Conservation (phyloP, 2,888 invertebrate species). For the Nineta flava region DNA sequence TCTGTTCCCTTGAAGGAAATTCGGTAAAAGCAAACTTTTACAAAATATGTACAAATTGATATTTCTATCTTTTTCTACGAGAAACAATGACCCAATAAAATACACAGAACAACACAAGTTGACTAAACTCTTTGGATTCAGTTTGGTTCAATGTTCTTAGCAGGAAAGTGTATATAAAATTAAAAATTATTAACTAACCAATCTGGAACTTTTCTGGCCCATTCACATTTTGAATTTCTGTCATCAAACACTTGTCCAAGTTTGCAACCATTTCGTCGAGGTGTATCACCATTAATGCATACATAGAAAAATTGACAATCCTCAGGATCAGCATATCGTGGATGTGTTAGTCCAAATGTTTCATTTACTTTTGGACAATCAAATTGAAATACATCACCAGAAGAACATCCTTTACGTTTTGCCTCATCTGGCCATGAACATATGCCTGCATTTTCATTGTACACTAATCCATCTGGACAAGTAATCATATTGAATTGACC, state of each 20-base stretch:
- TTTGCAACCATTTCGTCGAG: constrained; percentile 74
- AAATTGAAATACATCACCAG: constrained; percentile 69
- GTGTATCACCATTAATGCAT: constrained; percentile 74
- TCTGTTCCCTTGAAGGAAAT: no score
- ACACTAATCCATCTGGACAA: constrained; percentile 74
- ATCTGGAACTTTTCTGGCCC: constrained; percentile 76
- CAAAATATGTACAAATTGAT: no score
- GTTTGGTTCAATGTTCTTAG: no score
- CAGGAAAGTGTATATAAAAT: no score
- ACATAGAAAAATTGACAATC: constrained; percentile 89
- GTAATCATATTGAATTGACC: constrained; percentile 81
- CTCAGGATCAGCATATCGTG: constrained; percentile 71
- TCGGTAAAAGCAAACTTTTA: no score
- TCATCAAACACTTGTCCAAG: constrained; percentile 83
- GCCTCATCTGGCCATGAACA: constrained; percentile 90
- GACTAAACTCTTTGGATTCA: no score
- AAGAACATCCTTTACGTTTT: constrained; percentile 70
- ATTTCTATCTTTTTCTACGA: background rate
- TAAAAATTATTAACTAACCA: constrained; percentile 58
- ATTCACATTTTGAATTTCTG: constrained; percentile 59
- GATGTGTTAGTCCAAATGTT: constrained; percentile 57
- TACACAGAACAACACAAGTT: no score
- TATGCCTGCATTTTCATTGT: constrained; percentile 76
- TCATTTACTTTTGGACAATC: constrained; percentile 66
- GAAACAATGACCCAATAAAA: background rate